Evolutionary conservation across 2,113 vertebrate species (phyloP).

Genomic region (Phyllostomus hastatus): DNA sequence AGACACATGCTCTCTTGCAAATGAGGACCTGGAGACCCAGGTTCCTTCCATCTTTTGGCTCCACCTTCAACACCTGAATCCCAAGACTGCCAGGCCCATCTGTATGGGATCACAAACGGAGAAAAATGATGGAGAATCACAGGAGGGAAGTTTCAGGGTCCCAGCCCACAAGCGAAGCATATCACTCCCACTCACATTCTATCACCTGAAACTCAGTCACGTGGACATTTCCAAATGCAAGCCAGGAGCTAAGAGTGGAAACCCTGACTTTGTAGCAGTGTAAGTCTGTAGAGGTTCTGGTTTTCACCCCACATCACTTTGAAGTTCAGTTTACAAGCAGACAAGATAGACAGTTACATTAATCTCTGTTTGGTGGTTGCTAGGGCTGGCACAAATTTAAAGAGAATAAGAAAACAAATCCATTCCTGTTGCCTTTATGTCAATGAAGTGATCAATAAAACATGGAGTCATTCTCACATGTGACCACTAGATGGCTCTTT

Average conservation of each 20-base stretch:
- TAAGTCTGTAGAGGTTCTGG: background rate
- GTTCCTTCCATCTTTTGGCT: background rate
- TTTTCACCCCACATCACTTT: background rate
- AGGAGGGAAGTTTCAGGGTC: background rate
- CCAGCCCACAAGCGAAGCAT: background rate
- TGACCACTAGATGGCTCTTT: conserved; percentile 50
- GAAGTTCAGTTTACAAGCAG: background rate
- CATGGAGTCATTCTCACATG: background rate
- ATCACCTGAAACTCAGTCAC: background rate
- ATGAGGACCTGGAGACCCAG: background rate
- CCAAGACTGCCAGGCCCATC: background rate
- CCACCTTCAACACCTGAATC: background rate
- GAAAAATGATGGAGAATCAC: background rate
- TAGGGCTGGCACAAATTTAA: background rate
- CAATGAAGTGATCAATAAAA: background rate
- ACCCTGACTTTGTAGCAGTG: background rate
- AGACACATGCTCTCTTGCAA: background rate
- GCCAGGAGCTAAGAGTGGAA: background rate
- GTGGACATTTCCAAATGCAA: background rate
- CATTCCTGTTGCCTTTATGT: background rate
- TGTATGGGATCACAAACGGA: background rate
- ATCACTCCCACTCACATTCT: background rate
- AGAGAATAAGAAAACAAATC: background rate
- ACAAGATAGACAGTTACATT: background rate
- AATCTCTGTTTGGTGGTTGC: background rate